Evolutionary conservation across 1,140 invertebrate species (phyloP), one percentile per base, ranked within the genome.

Genomic region (Dreissena rostriformis): DNA sequence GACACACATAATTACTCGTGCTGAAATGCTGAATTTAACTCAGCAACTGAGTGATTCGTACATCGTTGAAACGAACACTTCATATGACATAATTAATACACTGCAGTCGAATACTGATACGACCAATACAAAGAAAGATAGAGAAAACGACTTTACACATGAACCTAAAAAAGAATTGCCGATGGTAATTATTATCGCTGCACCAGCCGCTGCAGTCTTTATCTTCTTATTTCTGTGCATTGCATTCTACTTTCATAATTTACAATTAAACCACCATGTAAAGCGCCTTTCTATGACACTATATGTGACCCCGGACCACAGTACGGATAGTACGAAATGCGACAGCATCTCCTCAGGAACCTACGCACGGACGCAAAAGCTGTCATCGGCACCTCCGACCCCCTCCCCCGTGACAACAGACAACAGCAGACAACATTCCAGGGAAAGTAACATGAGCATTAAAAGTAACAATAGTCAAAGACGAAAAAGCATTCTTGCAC

Each of bases 171-270:
- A 82, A n/a, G 79, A 82, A 29, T 71, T 82, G 22, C 79, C 68
- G 0, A 15, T 82, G 24, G 53, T 29, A 24, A 82, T 82, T 6
- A 73, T 82, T 1, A 82, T 82, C 14, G 71, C 79, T 22, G 79
- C 70, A 14, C 71, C 79, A 17, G 68, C 68, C 1, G 79, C 79
- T 0, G 71, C 79, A 24, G 49, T 73, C 6, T n/a, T 70, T 22
- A 82, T 82, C 66, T 39, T 53, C 29, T 14, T 82, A 39, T 82
- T 82, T 28, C 14, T 82, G 79, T 82, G 79, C 52, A 63, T 82
- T 72, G 67, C 68, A 24, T 82, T 65, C 51, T 82, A 82, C 52
- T 82, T 70, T 28, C 79, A 82, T 26, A 82, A 70, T 28, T 14
- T 49, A 15, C 79, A 82, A 55, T 53, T 82, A 29, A 71, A 82